Base-by-base conservation (phyloP, 1,140 invertebrate genomes). In the Rhyacophila brunnea region DNA sequence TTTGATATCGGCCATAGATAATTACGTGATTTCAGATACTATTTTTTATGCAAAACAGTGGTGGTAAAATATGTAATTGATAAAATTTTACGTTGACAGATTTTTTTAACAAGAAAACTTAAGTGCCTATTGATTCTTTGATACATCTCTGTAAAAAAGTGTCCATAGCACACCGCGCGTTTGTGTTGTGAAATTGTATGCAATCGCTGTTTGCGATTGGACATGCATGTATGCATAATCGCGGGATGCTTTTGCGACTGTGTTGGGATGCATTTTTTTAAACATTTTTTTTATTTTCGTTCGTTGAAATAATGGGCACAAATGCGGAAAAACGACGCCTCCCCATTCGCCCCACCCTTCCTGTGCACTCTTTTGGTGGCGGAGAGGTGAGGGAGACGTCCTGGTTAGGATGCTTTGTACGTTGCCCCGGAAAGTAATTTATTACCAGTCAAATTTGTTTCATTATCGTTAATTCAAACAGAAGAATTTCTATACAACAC, bases 261-360 rank as follows among this genome's bases (percentile, higher is more conserved):
- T 28, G 23, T 28, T 50, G 49, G 44, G 45, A 55, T 55, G 58
- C 46, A 53, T 44, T 49, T 61, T 55, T 57, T 62, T 42, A 7
- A 14, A 20, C 46, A 44, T 60, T 64, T 64, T 64, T 64, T 59
- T 49, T 49, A 48, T 64, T 58, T 59, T 49, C 48, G 53, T 64
- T 58, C 54, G 54, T 49, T 54, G 62, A 64, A 64, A 64, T 64
- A 64, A 64, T 64, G 62, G 62, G 62, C 58, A 64, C 58, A 64
- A 64, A 64, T 64, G 62, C 58, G 62, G 58, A 64, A 64, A 64
- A 64, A 55, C 62, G 58, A 4, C 43, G 32, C 43, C 35, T 17
- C 40, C 45, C 54, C 6, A 11, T 17, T 19, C 28, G 15, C 14
- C 19, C 19, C 43, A 38, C 48, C 36, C 53, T 19, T 42, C 18